These are phyloP conservation scores for Xanthia icteritia DNA, from an alignment of 2,888 invertebrate genomes.

Conservation along the genomic window DNA sequence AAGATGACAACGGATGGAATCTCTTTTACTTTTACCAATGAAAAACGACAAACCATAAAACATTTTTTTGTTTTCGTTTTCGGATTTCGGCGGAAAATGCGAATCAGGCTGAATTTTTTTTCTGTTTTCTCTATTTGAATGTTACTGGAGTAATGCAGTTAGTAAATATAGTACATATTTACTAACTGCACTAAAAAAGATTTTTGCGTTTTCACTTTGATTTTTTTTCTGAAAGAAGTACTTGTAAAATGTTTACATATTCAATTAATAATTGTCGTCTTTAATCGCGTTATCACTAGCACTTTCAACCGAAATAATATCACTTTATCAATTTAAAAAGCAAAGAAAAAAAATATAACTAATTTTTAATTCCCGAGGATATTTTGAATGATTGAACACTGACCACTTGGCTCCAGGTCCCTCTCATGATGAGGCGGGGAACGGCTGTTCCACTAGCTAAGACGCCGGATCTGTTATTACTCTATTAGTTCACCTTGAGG, in stretches of 20 bases:
- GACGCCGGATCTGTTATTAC: constrained; percentile 85
- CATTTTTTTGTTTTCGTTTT: background rate
- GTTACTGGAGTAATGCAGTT: constrained; percentile 8
- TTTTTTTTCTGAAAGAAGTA: background rate
- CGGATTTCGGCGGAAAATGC: background rate
- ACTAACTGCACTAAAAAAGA: too few species aligned
- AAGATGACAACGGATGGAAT: background rate
- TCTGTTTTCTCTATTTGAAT: background rate
- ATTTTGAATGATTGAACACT: constrained; percentile 79
- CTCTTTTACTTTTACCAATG: background rate
- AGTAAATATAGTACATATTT: too few species aligned
- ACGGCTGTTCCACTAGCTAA: constrained; percentile 82
- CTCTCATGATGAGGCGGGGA: constrained; percentile 90
- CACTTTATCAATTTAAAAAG: constrained; percentile 30
- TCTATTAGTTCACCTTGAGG: constrained; percentile 81
- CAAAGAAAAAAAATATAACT: background rate
- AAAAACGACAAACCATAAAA: background rate
- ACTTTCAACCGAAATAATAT: constrained; percentile 34
- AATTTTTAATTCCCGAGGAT: constrained; percentile 33
- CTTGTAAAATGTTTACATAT: background rate
- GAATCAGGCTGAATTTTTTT: background rate
- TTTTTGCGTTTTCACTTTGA: constrained; percentile 9
- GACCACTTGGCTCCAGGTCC: constrained; percentile 91
- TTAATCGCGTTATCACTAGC: constrained; percentile 31
- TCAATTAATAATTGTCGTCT: background rate